Percentiles rank a stretch among this genome's conserved stretches.
phyloP scores from a whole-genome alignment of 2,888 invertebrate genomes.

The Nesidiocoris tenuis region DNA sequence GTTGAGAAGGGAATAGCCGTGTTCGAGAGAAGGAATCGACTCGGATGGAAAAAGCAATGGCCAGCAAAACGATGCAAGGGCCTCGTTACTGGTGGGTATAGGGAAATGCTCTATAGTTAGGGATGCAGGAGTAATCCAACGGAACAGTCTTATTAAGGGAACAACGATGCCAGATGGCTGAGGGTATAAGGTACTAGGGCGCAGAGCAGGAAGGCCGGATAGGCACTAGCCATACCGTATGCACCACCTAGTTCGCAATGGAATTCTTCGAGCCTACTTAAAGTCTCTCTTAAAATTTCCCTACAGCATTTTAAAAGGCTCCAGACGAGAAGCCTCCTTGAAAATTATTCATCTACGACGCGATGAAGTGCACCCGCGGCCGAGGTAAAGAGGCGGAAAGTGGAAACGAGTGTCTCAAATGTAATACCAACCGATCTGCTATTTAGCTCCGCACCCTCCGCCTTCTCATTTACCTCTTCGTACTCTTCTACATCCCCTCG shows the following conservation, averaged over 20 bases:
- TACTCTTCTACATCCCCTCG: no score
- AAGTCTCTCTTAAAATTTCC: conserved; percentile 29
- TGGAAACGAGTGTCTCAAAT: neutral
- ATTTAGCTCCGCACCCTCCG: neutral
- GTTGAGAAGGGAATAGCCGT: conserved; percentile 31
- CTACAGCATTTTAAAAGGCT: conserved; percentile 32
- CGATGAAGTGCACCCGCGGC: neutral
- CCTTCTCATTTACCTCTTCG: no score
- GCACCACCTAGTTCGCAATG: conserved; percentile 25
- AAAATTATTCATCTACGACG: conserved; percentile 31
- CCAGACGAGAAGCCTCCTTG: conserved; percentile 15
- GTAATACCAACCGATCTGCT: neutral
- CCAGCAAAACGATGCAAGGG: neutral
- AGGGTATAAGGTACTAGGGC: no score
- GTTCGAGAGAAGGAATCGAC: conserved; percentile 22
- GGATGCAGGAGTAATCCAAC: conserved; percentile 34
- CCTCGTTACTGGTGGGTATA: neutral
- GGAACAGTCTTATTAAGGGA: conserved; percentile 32
- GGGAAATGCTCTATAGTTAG: conserved; percentile 16
- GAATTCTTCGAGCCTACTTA: conserved; percentile 26
- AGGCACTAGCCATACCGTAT: conserved; percentile 10
- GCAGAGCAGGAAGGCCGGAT: neutral
- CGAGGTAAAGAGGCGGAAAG: neutral
- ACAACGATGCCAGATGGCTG: neutral
- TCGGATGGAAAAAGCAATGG: conserved; percentile 17